phyloP scores from a whole-genome alignment of 2,797 vertebrate species.

The Tapera naevia region DNA sequence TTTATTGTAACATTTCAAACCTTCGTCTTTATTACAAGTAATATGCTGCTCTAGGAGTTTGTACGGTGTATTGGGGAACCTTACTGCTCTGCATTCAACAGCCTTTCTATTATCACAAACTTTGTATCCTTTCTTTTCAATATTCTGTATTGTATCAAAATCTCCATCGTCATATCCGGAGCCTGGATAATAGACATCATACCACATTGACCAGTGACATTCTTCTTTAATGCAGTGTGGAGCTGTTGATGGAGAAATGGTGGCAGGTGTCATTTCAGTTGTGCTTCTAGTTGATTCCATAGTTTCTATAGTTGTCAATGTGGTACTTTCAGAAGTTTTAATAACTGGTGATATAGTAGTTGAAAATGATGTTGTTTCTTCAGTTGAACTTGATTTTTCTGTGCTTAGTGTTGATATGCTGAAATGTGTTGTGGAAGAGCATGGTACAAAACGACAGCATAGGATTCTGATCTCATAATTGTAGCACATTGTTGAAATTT shows the following conservation, averaged over 20 bases:
- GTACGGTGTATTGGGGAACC: conserved; percentile 59
- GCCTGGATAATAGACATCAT: conserved; percentile 66
- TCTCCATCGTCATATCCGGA: conserved; percentile 64
- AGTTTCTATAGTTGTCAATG: accelerated
- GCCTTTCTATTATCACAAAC: conserved; percentile 42
- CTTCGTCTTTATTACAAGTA: conserved; percentile 53
- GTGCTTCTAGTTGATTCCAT: neutral
- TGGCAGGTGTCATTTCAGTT: neutral
- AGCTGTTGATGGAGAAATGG: neutral
- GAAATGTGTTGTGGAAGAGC: neutral
- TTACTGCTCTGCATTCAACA: conserved; percentile 73
- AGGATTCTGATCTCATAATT: conserved; percentile 82
- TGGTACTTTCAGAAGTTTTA: neutral
- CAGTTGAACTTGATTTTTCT: neutral
- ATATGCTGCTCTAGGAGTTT: conserved; percentile 53
- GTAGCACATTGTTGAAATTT: conserved; percentile 65
- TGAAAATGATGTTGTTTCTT: neutral
- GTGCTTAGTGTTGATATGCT: neutral
- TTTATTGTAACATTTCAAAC: conserved; percentile 71
- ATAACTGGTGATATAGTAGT: neutral
- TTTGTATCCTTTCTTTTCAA: conserved; percentile 40
- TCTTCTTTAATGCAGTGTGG: conserved; percentile 5
- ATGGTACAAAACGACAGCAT: conserved; percentile 74
- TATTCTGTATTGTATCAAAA: conserved; percentile 72
- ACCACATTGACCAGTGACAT: conserved; percentile 75